phyloP scores from a whole-genome alignment of 2,888 invertebrate genomes.

The Arrhopalites spinosus region DNA sequence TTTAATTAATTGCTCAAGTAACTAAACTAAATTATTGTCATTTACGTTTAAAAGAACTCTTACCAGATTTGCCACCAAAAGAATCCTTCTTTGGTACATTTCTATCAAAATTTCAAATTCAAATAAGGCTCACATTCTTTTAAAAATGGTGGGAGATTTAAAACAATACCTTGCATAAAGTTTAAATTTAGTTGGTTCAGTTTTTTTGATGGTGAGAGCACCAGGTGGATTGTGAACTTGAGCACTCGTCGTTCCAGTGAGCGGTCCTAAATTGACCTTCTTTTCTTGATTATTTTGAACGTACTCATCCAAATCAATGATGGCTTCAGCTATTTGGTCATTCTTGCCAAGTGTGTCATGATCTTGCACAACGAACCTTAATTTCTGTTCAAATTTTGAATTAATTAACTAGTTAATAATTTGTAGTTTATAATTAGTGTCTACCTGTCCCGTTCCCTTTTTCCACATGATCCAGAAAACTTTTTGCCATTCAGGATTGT shows the following conservation, averaged over 20 bases:
- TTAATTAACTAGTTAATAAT: neutral
- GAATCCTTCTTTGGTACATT: constrained; percentile 48
- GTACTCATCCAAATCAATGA: constrained; percentile 49
- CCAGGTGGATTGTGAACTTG: constrained; percentile 35
- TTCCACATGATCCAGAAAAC: constrained; percentile 51
- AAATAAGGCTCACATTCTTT: too few species aligned
- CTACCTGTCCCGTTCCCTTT: constrained; percentile 40
- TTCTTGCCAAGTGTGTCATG: constrained; percentile 46
- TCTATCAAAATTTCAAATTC: constrained; percentile 28
- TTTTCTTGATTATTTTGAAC: constrained; percentile 46
- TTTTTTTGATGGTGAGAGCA: constrained; percentile 45
- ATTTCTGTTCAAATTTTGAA: constrained; percentile 37
- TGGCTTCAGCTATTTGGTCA: constrained; percentile 50
- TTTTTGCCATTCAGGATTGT: constrained; percentile 49
- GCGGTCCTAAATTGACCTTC: constrained; percentile 30
- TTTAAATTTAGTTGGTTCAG: constrained; percentile 48
- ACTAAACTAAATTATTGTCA: too few species aligned
- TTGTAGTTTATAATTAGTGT: neutral
- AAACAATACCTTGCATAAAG: constrained; percentile 50
- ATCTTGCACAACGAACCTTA: constrained; percentile 49
- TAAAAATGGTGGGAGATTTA: too few species aligned
- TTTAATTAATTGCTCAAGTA: too few species aligned
- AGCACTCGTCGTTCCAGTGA: neutral
- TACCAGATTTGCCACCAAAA: constrained; percentile 48
- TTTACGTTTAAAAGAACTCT: too few species aligned